Conservation (phyloP, 1,140 invertebrate genomes). For the Drosophila burlai region DNA sequence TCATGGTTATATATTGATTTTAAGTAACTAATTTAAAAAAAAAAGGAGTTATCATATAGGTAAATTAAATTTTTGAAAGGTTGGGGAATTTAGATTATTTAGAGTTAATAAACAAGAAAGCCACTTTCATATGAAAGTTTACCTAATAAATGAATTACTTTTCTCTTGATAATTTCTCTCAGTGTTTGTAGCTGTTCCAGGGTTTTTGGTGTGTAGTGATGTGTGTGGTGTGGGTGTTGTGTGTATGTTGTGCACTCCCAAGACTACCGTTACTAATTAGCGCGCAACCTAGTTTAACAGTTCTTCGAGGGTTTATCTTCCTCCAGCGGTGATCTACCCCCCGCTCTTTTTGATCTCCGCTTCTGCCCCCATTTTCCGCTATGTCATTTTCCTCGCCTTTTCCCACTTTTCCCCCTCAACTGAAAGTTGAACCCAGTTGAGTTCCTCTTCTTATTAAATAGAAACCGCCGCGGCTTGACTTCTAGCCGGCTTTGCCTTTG, state of each 20-base stretch:
- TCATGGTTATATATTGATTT: neutral
- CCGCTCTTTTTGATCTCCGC: conserved; percentile 13
- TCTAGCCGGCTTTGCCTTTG: conserved; percentile 47
- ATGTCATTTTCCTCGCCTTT: conserved; percentile 7
- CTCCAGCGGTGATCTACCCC: conserved; percentile 34
- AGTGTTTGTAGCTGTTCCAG: conserved; percentile 21
- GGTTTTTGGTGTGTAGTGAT: conserved; percentile 21
- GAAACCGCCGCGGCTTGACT: conserved; percentile 58
- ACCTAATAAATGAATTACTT: neutral
- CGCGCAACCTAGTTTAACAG: conserved; percentile 80
- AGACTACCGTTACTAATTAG: conserved; percentile 77
- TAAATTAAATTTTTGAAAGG: neutral
- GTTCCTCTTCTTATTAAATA: conserved; percentile 67
- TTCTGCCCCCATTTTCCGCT: neutral
- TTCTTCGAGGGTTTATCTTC: conserved; percentile 66
- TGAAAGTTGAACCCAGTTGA: conserved; percentile 43
- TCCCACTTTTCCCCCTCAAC: conserved; percentile 31
- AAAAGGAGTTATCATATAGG: no score
- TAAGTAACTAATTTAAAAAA: neutral
- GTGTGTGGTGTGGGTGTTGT: conserved; percentile 31
- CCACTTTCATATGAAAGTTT: conserved; percentile 4
- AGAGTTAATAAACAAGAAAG: neutral
- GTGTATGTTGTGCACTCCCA: conserved; percentile 67
- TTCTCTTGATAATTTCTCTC: conserved; percentile 5
- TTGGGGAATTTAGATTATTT: neutral